Conservation (phyloP, 2,888 invertebrate species). For the Lochmaea crataegi region DNA sequence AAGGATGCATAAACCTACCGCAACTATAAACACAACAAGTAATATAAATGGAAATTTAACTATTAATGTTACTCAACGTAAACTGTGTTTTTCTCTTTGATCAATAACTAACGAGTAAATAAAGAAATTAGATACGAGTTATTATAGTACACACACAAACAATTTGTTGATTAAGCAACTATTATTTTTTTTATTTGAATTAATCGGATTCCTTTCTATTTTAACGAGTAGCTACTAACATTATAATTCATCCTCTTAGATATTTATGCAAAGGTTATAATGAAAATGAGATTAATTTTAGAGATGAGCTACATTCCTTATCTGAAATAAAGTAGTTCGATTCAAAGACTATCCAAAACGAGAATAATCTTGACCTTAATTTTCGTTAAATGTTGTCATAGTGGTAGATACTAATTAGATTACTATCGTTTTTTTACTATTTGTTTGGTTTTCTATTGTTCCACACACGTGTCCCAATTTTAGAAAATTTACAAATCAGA, state of each 20-base stretch:
- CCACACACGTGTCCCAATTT: not conserved
- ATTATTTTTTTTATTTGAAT: not conserved
- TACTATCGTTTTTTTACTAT: constrained; percentile 2
- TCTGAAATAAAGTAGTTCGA: constrained; percentile 10
- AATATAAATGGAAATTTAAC: not conserved
- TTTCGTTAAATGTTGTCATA: not conserved
- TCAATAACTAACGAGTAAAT: not conserved
- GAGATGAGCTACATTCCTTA: constrained; percentile 16
- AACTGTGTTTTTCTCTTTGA: not conserved
- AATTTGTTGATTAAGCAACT: not conserved
- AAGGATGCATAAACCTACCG: too few species aligned
- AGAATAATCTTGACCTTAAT: constrained; percentile 20
- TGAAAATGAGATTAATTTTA: constrained; percentile 1
- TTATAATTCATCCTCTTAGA: not conserved
- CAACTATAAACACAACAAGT: too few species aligned
- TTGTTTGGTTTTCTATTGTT: constrained; percentile 1
- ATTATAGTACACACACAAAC: not conserved
- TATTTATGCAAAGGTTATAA: constrained; percentile 7
- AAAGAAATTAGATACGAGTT: constrained; percentile 3
- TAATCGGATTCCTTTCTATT: not conserved
- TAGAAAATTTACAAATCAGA: not conserved
- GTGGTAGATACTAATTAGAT: constrained; percentile 12
- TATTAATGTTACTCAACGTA: not conserved
- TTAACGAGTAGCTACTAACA: not conserved
- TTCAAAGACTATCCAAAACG: not conserved